Base-by-base conservation (phyloP, 2,888 invertebrate genomes). In the Archips xylosteana region DNA sequence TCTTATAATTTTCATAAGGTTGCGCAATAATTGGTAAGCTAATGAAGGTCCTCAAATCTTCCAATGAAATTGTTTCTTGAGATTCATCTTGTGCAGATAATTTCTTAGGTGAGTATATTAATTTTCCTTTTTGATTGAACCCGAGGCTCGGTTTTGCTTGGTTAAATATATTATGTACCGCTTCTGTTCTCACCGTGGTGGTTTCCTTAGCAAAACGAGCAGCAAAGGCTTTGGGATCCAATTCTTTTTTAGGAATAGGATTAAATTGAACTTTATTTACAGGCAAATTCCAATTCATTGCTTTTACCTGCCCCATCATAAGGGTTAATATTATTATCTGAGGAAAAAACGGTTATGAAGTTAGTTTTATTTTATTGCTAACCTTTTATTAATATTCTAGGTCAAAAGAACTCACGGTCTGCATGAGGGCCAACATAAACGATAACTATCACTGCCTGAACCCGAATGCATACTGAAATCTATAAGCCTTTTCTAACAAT, bases 201-300 rank as follows among this genome's bases (percentile, higher is more conserved):
- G 75, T 47, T 2, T 86, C 86, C 81, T 87, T 90, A 2, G 84
- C 83, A 68, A 89, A 90, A 5, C 87, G 70, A 12, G 82, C 77
- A 45, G 84, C 85, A 49, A 84, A 81, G 2, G 76, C 74, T 75
- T 85, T 86, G 1, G 80, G 78, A 64, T 71, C 81, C 0, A 75
- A 61, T 15, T 88, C 84, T 70, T 89, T 86, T 77, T 87, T 89
- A 1, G 75, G 80, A 59, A 81, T 69, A 0, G 88, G 85, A 74
- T 83, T 89, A 36, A 89, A 86, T 75, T 87, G 89, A 3, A 89
- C 89, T 76, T 89, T 88, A 59, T 87, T 85, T 76, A 90, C 86
- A 1, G 91, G 88, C 23, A 82, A 79, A 73, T 87, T 78, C 74
- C 82, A 76, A 49, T 79, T 80, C 12, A 78, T 54, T 72, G 76